phyloP scores from a whole-genome alignment of 2,888 invertebrate species.

The Allygus modestus region DNA sequence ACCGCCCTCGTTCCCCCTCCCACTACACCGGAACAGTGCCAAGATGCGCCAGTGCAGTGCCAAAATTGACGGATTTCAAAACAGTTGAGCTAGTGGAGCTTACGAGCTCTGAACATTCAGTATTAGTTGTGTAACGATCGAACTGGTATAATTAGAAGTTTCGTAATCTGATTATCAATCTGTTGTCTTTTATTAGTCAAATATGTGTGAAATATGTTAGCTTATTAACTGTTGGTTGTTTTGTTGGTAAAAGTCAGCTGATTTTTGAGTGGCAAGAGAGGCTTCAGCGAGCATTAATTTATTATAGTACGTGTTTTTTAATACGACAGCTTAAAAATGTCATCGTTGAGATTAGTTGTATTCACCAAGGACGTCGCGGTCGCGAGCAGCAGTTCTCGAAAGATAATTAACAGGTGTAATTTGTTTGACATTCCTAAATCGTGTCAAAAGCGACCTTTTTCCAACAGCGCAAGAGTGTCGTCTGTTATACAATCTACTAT shows the following conservation, averaged over 20 bases:
- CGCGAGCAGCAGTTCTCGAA: conserved; percentile 26
- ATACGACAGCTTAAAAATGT: conserved; percentile 13
- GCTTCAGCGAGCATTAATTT: not conserved
- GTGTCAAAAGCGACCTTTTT: conserved; percentile 35
- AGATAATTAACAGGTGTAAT: conserved; percentile 22
- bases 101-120: conserved; percentile 28
- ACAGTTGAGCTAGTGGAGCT: conserved; percentile 39
- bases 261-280: not conserved
- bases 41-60: conserved; percentile 58
- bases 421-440: conserved; percentile 46
- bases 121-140: conserved; percentile 36
- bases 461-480: conserved; percentile 29
- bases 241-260: conserved; percentile 12
- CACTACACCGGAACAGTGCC: not conserved
- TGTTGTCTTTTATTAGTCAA: not conserved
- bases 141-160: not conserved
- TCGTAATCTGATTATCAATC: conserved; percentile 6
- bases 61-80: conserved; percentile 44
- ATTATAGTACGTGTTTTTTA: conserved; percentile 18
- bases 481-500: conserved; percentile 15
- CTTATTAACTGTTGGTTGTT: not conserved
- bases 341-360: conserved; percentile 40
- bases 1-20: conserved; percentile 14
- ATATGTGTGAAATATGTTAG: not conserved
- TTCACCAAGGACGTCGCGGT: conserved; percentile 38